Evolutionary conservation across 2,888 invertebrate genomes (phyloP).

Genomic region (Cordylochernes scorpioides): DNA sequence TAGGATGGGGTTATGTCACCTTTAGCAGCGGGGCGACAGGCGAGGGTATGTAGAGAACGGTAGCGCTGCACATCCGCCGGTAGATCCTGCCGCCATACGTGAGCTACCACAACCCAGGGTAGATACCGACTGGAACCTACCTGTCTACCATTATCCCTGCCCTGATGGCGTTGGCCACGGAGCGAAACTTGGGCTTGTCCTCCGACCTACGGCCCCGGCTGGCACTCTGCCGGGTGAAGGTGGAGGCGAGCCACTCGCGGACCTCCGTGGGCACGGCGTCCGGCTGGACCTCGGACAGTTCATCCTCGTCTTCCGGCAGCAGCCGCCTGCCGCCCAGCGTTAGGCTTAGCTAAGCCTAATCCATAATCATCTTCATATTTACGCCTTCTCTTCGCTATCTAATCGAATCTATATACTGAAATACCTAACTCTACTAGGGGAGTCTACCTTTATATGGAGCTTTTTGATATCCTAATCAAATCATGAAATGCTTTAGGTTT

Average conservation of each 20-base stretch:
- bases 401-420: too few species aligned
- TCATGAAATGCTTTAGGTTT: too few species aligned
- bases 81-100: slow-evolving; percentile 35
- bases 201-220: slow-evolving; percentile 43
- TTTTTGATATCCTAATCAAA: too few species aligned
- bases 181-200: slow-evolving; percentile 45
- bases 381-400: too few species aligned
- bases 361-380: too few species aligned
- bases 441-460: too few species aligned
- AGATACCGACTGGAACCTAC: slow-evolving; percentile 2
- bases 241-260: slow-evolving; percentile 82
- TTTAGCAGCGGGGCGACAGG: slow-evolving; percentile 60
- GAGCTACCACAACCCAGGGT: not conserved
- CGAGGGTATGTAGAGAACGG: slow-evolving; percentile 54
- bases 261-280: slow-evolving; percentile 89
- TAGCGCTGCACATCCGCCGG: slow-evolving; percentile 34
- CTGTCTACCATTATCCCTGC: slow-evolving; percentile 81
- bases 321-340: slow-evolving; percentile 2
- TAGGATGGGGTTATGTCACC: too few species aligned
- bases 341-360: too few species aligned
- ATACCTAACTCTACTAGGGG: too few species aligned
- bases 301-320: slow-evolving; percentile 46
- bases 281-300: slow-evolving; percentile 78
- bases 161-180: slow-evolving; percentile 81
- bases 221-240: slow-evolving; percentile 68